phyloP scores from a whole-genome alignment of 2,113 vertebrate genomes.

The Neopipo cinnamomea region DNA sequence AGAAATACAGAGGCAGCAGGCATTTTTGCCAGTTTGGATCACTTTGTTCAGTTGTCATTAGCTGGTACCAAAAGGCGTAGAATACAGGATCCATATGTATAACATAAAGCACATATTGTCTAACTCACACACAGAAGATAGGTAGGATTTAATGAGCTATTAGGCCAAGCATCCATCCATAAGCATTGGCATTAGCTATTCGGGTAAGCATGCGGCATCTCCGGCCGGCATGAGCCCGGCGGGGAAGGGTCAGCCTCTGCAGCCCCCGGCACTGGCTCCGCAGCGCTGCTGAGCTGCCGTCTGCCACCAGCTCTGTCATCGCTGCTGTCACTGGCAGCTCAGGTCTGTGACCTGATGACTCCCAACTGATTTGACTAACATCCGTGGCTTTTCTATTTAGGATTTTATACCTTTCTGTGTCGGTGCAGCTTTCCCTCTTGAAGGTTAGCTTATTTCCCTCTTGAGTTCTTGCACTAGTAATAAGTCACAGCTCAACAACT shows the following conservation, averaged over 20 bases:
- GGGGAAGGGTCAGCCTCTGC: neutral
- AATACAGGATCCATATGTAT: neutral
- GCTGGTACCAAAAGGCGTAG: neutral
- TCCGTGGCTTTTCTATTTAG: neutral
- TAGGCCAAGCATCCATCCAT: neutral
- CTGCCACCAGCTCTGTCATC: slow-evolving; percentile 19
- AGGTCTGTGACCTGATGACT: accelerated
- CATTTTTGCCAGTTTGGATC: neutral
- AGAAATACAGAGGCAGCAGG: neutral
- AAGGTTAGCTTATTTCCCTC: neutral
- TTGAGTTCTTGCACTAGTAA: neutral
- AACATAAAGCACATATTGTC: neutral
- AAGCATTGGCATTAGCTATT: neutral
- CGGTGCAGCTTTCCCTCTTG: neutral
- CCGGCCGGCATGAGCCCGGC: accelerated
- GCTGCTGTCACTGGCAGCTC: neutral
- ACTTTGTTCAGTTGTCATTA: neutral
- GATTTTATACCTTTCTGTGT: neutral
- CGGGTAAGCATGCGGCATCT: accelerated
- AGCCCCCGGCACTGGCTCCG: neutral
- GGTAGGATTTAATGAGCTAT: neutral
- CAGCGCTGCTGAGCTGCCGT: neutral
- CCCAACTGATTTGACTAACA: neutral
- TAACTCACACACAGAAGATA: neutral
- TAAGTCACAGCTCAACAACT: neutral